Evolutionary conservation across 2,797 vertebrate genomes (phyloP), one percentile per base, ranked within the genome.

Genomic region (Avahi laniger): DNA sequence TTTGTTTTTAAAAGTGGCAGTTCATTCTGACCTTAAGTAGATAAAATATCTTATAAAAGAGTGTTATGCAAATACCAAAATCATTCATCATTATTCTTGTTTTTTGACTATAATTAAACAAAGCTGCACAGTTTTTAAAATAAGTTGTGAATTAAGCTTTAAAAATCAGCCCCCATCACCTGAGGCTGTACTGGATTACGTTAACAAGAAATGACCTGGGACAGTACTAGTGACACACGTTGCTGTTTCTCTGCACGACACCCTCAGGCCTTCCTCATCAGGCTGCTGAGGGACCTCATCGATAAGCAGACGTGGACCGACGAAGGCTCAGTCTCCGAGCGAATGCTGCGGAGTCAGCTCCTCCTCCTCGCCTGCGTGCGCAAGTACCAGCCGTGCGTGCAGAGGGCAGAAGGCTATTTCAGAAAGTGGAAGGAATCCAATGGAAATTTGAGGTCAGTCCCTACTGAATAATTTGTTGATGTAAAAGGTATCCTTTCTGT

Each of bases 221-320:
- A 54, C 28, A 3, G 1, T 26, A 20, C 57, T 73, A 17, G 6
- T 80, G 46, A 75, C 72, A 8, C 5, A 0, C 15, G 33, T n/a
- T 6, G 0, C 38, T 76, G 78, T n/a, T 26, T 48, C 50, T 75
- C 46, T 73, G 33, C 61, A 14, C 2, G 70, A 41, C n/a, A 4
- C 2, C 35, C 70, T 0, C 98, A 99, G 99, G 97, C 94, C 75
- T 99, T 99, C 95, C 99, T 99, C 5, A 97, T 99, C 88, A 93
- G 98, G 80, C 97, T 99, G 81, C 99, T 99, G 91, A 98, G 93
- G 79, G 98, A 91, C 20, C 98, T 99, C 95, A 99, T 99, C 41
- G 99, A 99, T 69, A 97, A 50, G 4, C 99, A 99, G 98, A 94
- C 98, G 0, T 99, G 99, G 99, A 98, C 89, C 0, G 99, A 99